Evolutionary conservation across 2,888 invertebrate species (phyloP), one percentile per base, ranked within the genome.

Genomic region (Deilephila elpenor): DNA sequence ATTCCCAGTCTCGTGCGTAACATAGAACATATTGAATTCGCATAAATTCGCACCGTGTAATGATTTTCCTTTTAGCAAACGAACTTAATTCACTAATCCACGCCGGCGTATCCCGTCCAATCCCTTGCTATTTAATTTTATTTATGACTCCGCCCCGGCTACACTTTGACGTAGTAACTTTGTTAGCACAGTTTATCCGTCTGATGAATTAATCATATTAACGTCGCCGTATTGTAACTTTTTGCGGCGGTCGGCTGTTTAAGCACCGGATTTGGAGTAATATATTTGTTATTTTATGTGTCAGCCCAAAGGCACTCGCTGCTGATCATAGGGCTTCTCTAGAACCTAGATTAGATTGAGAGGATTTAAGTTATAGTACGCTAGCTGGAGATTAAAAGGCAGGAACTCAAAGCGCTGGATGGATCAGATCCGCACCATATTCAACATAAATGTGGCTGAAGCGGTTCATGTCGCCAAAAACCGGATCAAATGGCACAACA

Each of bases 201-300:
- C 44, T 51, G 67, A 67, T 67, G 44, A 67, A 67, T 67, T 67
- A 51, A 67, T 67, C 67, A 67, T 44, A 6, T 67, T 67, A 44
- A 14, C 64, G 37, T 64, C 37, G 67, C 25, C 20, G 67, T 44
- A 62, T 7, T 62, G 62, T 6, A 67, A 51, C 67, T 67, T 67
- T 64, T 51, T 67, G 44, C 14, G 25, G 34, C 5, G 51, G 51
- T 51, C 6, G 44, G 51, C 67, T 25, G 25, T 67, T 51, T 44
- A 14, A 11, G 44, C 44, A 51, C 20, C 5, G n/a, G 25, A 17
- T 20, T 44, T 64, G 64, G 11, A 11, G 11, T 44, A 3, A 44
- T 44, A 44, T 44, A 44, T 44, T 44, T 44, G 44, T 44, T 11
- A 11, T 44, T 44, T 44, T 1, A 44, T 44, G 14, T 44, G 32